A percentile compares a stretch with the other conserved stretches of the same genome.
These are phyloP conservation scores for Pararge aegeria DNA, from an alignment of 1,140 invertebrate genomes.

Conservation along the genomic window DNA sequence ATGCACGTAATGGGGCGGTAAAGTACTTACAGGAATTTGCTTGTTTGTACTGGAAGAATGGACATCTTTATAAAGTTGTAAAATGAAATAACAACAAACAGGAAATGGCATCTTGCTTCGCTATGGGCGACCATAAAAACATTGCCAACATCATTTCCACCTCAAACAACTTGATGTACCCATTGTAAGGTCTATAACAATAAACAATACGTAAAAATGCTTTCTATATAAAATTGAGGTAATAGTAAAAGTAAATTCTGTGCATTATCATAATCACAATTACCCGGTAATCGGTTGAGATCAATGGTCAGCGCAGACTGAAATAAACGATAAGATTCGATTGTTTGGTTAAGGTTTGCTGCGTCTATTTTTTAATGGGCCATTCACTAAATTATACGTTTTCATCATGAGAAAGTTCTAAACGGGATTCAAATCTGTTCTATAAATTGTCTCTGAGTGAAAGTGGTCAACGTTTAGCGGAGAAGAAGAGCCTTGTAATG, in stretches of 20 bases:
- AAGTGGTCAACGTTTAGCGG: slow-evolving; percentile 49
- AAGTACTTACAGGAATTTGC: slow-evolving; percentile 7
- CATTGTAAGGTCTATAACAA: slow-evolving; percentile 48
- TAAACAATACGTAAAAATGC: slow-evolving; percentile 49
- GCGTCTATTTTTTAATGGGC: slow-evolving; percentile 55
- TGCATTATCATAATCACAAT: slow-evolving; percentile 66
- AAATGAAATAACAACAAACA: slow-evolving; percentile 26
- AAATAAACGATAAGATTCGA: slow-evolving; percentile 54
- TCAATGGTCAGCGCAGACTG: slow-evolving; percentile 45
- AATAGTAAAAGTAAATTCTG: slow-evolving; percentile 60
- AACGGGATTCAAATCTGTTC: slow-evolving; percentile 60
- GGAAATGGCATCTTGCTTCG: slow-evolving; percentile 28
- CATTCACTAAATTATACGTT: slow-evolving; percentile 73
- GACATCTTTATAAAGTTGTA: slow-evolving; percentile 24
- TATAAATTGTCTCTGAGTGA: slow-evolving; percentile 64
- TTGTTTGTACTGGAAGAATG: slow-evolving; percentile 8
- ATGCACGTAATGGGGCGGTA: slow-evolving; percentile 3
- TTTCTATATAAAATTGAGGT: slow-evolving; percentile 59
- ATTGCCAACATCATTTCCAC: slow-evolving; percentile 22
- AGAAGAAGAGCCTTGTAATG: slow-evolving; percentile 18
- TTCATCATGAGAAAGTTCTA: slow-evolving; percentile 66
- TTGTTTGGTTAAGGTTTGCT: slow-evolving; percentile 60
- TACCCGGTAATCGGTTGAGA: slow-evolving; percentile 55
- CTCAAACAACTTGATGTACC: slow-evolving; percentile 29
- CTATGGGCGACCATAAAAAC: slow-evolving; percentile 26